phyloP scores from a whole-genome alignment of 2,888 invertebrate genomes.

The Campoletis raptor region DNA sequence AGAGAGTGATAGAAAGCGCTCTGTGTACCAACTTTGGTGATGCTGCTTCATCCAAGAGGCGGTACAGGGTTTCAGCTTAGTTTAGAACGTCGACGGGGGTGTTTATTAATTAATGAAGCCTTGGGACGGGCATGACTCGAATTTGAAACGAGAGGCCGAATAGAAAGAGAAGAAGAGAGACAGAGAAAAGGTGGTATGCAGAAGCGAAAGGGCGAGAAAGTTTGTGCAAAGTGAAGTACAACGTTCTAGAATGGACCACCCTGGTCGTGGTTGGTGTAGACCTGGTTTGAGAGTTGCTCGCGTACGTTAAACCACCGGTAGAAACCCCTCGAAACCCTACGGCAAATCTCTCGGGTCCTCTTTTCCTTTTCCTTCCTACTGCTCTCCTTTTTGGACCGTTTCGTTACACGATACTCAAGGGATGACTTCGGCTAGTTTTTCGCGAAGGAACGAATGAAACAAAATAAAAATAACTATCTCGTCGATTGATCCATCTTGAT shows the following conservation, averaged over 20 bases:
- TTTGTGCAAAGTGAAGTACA: slow-evolving; percentile 54
- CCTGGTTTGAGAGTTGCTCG: slow-evolving; percentile 27
- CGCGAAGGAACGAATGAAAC: slow-evolving; percentile 17
- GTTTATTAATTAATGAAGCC: slow-evolving; percentile 74
- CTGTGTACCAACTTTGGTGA: slow-evolving; percentile 48
- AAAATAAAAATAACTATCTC: slow-evolving; percentile 17
- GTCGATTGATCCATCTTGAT: slow-evolving; percentile 54
- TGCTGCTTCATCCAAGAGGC: slow-evolving; percentile 32
- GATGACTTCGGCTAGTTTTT: slow-evolving; percentile 29
- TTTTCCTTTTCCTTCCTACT: slow-evolving; percentile 9
- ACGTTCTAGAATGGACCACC: slow-evolving; percentile 3
- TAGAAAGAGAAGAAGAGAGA: slow-evolving; percentile 21
- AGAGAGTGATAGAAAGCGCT: slow-evolving; percentile 10
- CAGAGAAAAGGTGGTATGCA: background rate
- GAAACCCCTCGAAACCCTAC: slow-evolving; percentile 32
- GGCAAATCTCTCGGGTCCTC: slow-evolving; percentile 39
- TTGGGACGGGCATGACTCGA: slow-evolving; percentile 67
- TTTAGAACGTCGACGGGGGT: slow-evolving; percentile 64
- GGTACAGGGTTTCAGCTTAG: slow-evolving; percentile 58
- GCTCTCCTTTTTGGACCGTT: slow-evolving; percentile 33
- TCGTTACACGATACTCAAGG: slow-evolving; percentile 65
- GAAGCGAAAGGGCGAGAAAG: slow-evolving; percentile 44
- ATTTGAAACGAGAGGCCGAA: slow-evolving; percentile 63
- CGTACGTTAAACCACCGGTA: slow-evolving; percentile 22
- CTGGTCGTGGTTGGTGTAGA: slow-evolving; percentile 14